A percentile compares a stretch with the other conserved stretches of the same genome.
These are phyloP conservation scores for Papilio polytes DNA, from an alignment of 1,140 invertebrate genomes.

Conservation along the genomic window DNA sequence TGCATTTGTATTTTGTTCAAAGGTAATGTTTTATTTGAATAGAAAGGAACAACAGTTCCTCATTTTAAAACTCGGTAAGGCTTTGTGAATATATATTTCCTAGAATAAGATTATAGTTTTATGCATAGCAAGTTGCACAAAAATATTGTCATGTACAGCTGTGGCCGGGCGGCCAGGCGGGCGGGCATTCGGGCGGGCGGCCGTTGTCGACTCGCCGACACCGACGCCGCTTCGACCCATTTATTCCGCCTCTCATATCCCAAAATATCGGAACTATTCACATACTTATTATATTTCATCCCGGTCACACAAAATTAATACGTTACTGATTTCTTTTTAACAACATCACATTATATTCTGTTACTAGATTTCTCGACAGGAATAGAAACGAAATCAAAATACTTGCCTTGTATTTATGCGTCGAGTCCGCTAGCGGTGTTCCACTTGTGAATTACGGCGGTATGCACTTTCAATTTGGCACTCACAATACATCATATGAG, in stretches of 20 bases:
- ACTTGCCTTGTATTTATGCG: constrained; percentile 35
- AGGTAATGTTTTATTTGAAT: too few species aligned
- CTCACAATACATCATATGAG: constrained; percentile 25
- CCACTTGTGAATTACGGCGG: constrained; percentile 1
- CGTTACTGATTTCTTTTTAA: neutral
- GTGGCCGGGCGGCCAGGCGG: constrained; percentile 62
- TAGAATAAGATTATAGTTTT: neutral
- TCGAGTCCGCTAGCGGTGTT: constrained; percentile 7
- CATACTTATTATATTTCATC: constrained; percentile 46
- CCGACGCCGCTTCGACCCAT: constrained; percentile 74
- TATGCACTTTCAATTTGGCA: constrained; percentile 28
- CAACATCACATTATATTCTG: neutral
- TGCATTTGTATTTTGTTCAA: too few species aligned
- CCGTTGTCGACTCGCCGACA: constrained; percentile 72
- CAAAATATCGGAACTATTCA: constrained; percentile 78
- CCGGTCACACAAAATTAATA: constrained; percentile 1
- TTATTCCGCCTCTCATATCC: constrained; percentile 77
- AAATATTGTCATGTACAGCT: constrained; percentile 64
- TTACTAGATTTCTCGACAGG: neutral
- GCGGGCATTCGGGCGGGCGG: constrained; percentile 53
- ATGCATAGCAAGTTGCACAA: constrained; percentile 41
- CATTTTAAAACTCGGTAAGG: too few species aligned
- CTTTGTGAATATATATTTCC: neutral
- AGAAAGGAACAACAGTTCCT: too few species aligned
- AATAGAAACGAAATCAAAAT: neutral